Evolutionary conservation across 2,888 invertebrate genomes (phyloP), one percentile per base, ranked within the genome.

Genomic region (Elmis aenea): DNA sequence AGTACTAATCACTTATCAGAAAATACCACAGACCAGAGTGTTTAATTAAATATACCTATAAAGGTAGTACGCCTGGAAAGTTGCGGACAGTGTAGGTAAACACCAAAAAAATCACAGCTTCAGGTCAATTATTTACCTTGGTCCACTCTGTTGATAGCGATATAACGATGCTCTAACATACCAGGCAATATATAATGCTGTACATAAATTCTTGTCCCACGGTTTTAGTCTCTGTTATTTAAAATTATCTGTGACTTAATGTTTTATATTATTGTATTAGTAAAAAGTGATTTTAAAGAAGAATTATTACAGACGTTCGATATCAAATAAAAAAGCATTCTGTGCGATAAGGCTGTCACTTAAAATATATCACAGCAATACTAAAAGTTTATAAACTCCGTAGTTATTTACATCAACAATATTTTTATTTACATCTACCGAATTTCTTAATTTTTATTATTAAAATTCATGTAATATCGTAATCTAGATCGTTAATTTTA

Each of bases 181-280:
- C 57, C 57, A 52, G 52, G 51, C 52, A 57, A 57, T 58, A 57
- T 54, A 55, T 56, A 55, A 54, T 52, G 52, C 42, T 51, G 51
- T 52, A 51, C 49, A 55, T 55, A 57, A 57, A 58, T 59, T 59
- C 58, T 53, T 59, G 57, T 61, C 61, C 58, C 58, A 61, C 61
- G 59, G 59, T 58, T 55, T 51, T 48, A 41, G 46, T 42, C 51
- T 45, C 45, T 51, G 48, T 50, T 51, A 52, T 47, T 52, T 49
- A 53, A 48, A 51, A 54, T 53, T 52, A 52, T 54, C 48, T 48
- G 46, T 46, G 46, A 43, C 44, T 52, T 50, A 50, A 50, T 50
- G 46, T 42, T 49, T 46, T 48, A 46, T 50, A 48, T 45, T 50
- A 44, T 45, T 50, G 45, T 45, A 39, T 34, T 30, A 34, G 34